Evolutionary conservation across 2,888 invertebrate genomes (phyloP).

Genomic region (Melanchra persicariae): DNA sequence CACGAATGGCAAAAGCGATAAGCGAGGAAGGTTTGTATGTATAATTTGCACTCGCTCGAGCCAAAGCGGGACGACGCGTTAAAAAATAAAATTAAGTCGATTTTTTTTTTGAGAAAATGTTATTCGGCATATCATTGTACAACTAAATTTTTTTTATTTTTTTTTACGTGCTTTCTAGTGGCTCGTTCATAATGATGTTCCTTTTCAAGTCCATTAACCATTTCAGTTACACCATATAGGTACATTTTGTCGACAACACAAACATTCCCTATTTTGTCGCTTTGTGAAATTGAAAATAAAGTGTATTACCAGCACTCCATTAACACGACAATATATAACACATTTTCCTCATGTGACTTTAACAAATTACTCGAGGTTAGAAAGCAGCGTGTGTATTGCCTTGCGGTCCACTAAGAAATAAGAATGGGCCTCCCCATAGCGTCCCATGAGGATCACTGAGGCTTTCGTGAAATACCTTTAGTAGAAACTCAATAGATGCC

Average conservation of each 20-base stretch:
- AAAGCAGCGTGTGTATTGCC: conserved; percentile 52
- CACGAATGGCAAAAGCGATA: too few species aligned
- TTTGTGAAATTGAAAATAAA: conserved; percentile 34
- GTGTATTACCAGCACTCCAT: conserved; percentile 48
- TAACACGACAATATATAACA: conserved; percentile 52
- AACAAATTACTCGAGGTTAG: conserved; percentile 52
- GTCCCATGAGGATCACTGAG: conserved; percentile 43
- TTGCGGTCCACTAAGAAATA: conserved; percentile 52
- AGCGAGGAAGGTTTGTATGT: too few species aligned
- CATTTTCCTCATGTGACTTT: conserved; percentile 50
- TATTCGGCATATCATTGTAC: too few species aligned
- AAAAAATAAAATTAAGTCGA: too few species aligned
- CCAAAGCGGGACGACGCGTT: too few species aligned
- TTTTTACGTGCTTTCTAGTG: too few species aligned
- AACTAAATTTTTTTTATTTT: too few species aligned
- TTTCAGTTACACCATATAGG: not conserved
- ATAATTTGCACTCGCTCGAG: too few species aligned
- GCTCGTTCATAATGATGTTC: too few species aligned
- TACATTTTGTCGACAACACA: conserved; percentile 4
- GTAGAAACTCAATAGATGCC: conserved; percentile 39
- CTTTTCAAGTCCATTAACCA: not conserved
- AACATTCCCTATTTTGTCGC: conserved; percentile 26
- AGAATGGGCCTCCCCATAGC: conserved; percentile 46
- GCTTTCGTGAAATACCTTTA: conserved; percentile 46
- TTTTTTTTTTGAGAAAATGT: too few species aligned